A percentile compares a stretch with the other conserved stretches of the same genome.
Conservation (phyloP, 2,113 vertebrate genomes). For the Rhinolophus sinicus region DNA sequence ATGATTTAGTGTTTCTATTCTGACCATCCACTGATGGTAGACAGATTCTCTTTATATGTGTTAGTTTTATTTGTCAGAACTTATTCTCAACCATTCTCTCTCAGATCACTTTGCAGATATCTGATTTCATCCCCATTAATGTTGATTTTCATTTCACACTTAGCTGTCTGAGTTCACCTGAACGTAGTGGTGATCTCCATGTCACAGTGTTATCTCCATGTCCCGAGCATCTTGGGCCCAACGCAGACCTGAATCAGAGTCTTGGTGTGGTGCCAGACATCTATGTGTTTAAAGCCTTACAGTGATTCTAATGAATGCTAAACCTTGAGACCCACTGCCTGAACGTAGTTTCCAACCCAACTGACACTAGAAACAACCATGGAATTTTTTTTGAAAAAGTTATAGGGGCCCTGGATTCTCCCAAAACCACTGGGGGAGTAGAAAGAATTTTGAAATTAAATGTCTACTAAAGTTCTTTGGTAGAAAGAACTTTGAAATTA, state of each 20-base stretch:
- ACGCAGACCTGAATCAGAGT: background rate
- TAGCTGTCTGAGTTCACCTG: background rate
- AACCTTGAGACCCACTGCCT: background rate
- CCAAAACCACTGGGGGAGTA: background rate
- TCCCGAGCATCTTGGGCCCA: background rate
- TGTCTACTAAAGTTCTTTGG: too few relatives aligned
- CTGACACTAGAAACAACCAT: background rate
- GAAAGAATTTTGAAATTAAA: too few relatives aligned
- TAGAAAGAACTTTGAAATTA: background rate
- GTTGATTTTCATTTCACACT: background rate
- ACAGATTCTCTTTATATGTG: background rate
- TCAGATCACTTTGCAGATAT: background rate
- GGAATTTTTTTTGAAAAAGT: background rate
- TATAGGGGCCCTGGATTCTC: background rate
- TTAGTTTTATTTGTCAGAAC: background rate
- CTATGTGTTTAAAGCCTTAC: background rate
- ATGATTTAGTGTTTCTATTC: background rate
- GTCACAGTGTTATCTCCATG: background rate
- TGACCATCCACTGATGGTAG: background rate
- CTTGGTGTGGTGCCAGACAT: background rate
- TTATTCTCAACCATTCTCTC: background rate
- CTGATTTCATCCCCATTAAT: background rate
- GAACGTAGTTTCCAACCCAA: background rate
- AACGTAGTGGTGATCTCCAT: background rate
- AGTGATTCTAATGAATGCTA: background rate